phyloP scores from a whole-genome alignment of 2,888 invertebrate species.

The Drosophila diplacantha region DNA sequence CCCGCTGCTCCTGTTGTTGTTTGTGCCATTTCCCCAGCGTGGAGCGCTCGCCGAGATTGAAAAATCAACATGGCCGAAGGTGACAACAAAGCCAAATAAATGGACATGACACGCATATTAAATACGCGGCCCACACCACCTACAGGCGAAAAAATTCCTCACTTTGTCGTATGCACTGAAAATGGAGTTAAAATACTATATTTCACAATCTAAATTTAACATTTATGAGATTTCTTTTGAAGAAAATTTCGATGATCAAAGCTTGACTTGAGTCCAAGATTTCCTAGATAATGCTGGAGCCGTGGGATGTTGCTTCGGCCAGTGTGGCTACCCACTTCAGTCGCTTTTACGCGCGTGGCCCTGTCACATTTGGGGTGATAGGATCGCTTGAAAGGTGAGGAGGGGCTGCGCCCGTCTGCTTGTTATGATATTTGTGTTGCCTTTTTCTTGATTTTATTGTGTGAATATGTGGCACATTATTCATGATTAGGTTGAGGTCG shows the following conservation, averaged over 20 bases:
- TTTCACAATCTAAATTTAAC: too few species aligned
- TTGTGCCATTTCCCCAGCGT: slow-evolving; percentile 6
- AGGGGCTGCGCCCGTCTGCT: slow-evolving; percentile 51
- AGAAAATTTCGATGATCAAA: too few species aligned
- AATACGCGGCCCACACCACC: slow-evolving; percentile 37
- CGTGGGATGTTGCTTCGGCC: not conserved
- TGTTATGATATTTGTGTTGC: slow-evolving; percentile 62
- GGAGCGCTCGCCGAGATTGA: slow-evolving; percentile 40
- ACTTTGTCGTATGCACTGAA: not conserved
- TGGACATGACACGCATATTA: slow-evolving; percentile 71
- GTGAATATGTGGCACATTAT: slow-evolving; percentile 70
- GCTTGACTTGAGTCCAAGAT: not conserved
- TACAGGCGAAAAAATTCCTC: not conserved
- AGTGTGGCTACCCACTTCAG: slow-evolving; percentile 5
- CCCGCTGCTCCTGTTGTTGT: slow-evolving; percentile 8
- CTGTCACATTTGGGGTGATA: slow-evolving; percentile 34
- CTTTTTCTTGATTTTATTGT: slow-evolving; percentile 57
- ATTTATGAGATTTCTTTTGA: not conserved
- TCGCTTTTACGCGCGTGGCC: slow-evolving; percentile 22
- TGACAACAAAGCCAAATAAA: slow-evolving; percentile 61
- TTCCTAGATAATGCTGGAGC: not conserved
- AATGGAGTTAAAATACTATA: not conserved
- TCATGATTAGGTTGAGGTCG: slow-evolving; percentile 62
- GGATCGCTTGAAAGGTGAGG: slow-evolving; percentile 20
- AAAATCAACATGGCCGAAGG: slow-evolving; percentile 53